Base-by-base conservation (phyloP, 1,140 invertebrate species). In the Lanistes nyassanus region DNA sequence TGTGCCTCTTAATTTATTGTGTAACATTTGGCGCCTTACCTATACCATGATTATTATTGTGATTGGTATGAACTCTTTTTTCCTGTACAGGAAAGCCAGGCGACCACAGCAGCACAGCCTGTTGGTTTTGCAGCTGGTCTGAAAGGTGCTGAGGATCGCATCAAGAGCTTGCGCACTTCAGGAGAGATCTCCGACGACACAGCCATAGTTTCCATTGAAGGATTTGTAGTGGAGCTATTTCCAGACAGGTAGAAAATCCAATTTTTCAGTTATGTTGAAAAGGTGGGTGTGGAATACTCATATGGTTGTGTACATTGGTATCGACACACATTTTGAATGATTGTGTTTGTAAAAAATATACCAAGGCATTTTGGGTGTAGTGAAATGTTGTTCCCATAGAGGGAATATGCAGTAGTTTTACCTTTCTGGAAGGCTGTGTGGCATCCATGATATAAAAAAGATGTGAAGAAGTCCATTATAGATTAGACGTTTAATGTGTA, bases 91-190 rank as follows among this genome's bases (percentile, higher is more conserved):
- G 87, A 83, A 37, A 86, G 85, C 60, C 81, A 85, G 73, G 79
- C 85, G 13, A 85, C 76, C 9, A 88, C 84, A 37, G 88, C 88
- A 36, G 84, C 91, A 0, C 94, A 95, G 85, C 94, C 94, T 37
- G 93, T 96, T 47, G 94, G 95, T 47, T 95, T 94, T 88, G 92
- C 92, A 68, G 92, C 93, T 29, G 95, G 93, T 34, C 89, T 94
- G 60, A 93, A 93, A 78, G 92, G 90, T 89, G 74, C 86, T n/a
- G 84, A 88, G 68, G 87, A 89, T 74, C 76, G 87, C 47, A 88
- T 89, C 53, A 75, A 84, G 60, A 85, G 85, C 78, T 76, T 89
- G 23, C 77, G 85, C 26, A 79, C 84, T 62, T 75, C 76, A 55
- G 84, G 80, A n/a, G 68, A 67, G 36, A 42, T 89, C 26, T 88